phyloP scores from a whole-genome alignment of 2,797 vertebrate species.

The Sebastes melanostomus region DNA sequence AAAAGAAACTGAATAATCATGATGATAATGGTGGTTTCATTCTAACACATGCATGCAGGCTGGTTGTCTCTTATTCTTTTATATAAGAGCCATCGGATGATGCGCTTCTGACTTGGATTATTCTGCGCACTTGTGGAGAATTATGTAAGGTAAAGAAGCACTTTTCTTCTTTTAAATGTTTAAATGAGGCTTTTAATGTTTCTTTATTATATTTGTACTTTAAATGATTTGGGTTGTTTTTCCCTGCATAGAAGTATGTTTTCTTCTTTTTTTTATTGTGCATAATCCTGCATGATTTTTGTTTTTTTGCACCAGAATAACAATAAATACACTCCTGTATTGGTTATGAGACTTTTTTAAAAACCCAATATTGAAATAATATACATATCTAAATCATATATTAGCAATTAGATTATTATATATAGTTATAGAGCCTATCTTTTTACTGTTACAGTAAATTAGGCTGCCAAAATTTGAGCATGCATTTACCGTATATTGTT shows the following conservation, averaged over 20 bases:
- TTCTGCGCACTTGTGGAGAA: conserved; percentile 73
- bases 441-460: not conserved
- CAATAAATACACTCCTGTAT: not conserved
- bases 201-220: not conserved
- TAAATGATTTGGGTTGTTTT: not conserved
- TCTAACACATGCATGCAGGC: not conserved
- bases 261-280: not conserved
- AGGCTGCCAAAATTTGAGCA: not conserved
- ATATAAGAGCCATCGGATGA: conserved; percentile 51
- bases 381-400: not conserved
- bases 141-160: conserved; percentile 84
- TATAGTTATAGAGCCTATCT: not conserved
- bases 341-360: not conserved
- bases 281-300: not conserved
- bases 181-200: accelerated
- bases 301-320: not conserved
- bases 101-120: conserved; percentile 76
- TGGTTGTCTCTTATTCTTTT: conserved; percentile 13
- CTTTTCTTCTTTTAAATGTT: not conserved
- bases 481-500: not conserved
- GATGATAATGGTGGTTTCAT: not conserved
- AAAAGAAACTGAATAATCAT: not conserved
- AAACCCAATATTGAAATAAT: not conserved
- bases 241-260: not conserved
- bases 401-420: not conserved